Evolutionary conservation across 2,797 vertebrate genomes (phyloP).

Genomic region (Halcyon leucocephala): DNA sequence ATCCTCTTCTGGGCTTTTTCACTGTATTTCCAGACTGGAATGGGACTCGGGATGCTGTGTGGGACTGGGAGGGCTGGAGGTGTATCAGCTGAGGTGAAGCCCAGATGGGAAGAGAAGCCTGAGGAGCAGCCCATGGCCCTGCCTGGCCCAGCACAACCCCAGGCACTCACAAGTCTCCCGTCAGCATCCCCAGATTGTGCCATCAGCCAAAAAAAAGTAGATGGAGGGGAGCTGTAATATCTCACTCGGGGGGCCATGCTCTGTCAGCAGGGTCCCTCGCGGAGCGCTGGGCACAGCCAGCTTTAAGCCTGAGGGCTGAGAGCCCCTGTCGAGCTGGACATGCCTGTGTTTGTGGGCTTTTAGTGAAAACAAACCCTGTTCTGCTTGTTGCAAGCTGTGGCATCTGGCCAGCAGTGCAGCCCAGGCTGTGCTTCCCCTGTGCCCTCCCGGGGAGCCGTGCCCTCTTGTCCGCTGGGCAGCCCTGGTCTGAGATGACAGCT

Average conservation of each 20-base stretch:
- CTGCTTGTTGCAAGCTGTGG: not conserved
- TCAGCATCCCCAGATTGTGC: not conserved
- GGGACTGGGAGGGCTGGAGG: not conserved
- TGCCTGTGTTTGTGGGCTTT: not conserved
- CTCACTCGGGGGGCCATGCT: not conserved
- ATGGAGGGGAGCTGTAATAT: not conserved
- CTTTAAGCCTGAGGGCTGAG: not conserved
- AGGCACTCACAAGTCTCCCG: not conserved
- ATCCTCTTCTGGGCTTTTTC: not conserved
- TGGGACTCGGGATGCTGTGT: rapidly evolving
- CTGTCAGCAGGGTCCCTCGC: not conserved
- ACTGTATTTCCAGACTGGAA: not conserved
- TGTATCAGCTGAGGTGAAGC: not conserved
- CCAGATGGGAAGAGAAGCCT: not conserved
- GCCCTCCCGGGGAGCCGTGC: rapidly evolving
- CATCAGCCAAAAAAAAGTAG: not conserved
- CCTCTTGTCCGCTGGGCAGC: not conserved
- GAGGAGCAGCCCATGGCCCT: not conserved
- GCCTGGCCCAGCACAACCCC: not conserved
- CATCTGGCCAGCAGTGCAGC: not conserved
- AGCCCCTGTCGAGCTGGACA: not conserved
- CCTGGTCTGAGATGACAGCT: rapidly evolving
- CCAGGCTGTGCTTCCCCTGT: not conserved
- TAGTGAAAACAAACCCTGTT: not conserved
- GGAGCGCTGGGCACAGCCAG: not conserved